Evolutionary conservation across 2,797 vertebrate genomes (phyloP).

Genomic region (Ibycter americanus): DNA sequence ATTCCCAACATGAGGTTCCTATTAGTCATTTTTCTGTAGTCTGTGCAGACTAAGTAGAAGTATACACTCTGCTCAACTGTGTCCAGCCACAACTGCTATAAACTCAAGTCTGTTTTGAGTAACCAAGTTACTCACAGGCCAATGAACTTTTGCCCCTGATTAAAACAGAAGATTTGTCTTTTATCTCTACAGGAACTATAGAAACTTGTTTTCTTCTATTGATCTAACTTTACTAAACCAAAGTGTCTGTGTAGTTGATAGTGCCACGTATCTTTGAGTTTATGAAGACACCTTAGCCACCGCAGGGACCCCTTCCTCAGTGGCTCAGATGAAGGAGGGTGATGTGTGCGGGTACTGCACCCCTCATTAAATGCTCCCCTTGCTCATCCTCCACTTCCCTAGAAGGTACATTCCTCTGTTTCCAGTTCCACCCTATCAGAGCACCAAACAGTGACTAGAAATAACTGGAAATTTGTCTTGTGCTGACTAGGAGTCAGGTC

Average conservation of each 20-base stretch:
- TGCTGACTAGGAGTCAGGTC: neutral
- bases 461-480: neutral
- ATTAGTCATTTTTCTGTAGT: neutral
- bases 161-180: neutral
- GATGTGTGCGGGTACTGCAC: accelerated
- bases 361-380: neutral
- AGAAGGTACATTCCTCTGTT: neutral
- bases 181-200: neutral
- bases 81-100: neutral
- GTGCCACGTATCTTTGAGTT: neutral
- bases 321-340: neutral
- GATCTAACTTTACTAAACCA: neutral
- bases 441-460: neutral
- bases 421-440: neutral
- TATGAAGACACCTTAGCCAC: neutral
- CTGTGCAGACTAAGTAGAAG: neutral
- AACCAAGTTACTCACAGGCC: neutral
- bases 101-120: neutral
- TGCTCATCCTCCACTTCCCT: neutral
- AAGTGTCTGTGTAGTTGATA: neutral
- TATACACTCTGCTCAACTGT: neutral
- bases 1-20: conserved; percentile 22
- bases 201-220: neutral
- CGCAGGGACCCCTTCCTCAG: neutral
- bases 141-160: neutral